phyloP scores from a whole-genome alignment of 2,888 invertebrate species.

The Ochropleura plecta region DNA sequence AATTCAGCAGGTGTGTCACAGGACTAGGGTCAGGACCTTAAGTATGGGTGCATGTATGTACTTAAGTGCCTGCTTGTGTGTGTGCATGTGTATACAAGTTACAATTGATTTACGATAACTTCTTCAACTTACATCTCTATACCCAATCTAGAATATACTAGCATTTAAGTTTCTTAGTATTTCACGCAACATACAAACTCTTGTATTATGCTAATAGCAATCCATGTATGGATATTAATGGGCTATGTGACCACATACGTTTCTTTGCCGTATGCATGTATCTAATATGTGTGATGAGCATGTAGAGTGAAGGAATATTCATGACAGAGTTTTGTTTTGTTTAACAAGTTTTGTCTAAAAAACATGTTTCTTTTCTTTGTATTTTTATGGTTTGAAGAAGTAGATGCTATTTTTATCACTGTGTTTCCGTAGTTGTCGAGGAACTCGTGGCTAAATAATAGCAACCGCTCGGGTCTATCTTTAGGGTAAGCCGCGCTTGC shows the following conservation, averaged over 20 bases:
- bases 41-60: neutral
- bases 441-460: no score
- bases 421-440: neutral
- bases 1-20: neutral
- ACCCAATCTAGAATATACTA: conserved; percentile 24
- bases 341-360: conserved; percentile 18
- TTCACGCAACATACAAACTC: conserved; percentile 51
- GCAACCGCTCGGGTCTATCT: no score
- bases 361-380: neutral
- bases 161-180: conserved; percentile 48
- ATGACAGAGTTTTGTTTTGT: conserved; percentile 29
- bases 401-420: neutral
- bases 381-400: neutral
- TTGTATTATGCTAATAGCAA: conserved; percentile 53
- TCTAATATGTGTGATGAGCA: conserved; percentile 23
- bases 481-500: no score
- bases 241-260: conserved; percentile 29
- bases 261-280: conserved; percentile 18
- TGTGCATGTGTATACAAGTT: neutral
- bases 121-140: conserved; percentile 18
- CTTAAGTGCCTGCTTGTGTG: neutral
- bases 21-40: neutral
- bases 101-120: conserved; percentile 3
- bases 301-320: conserved; percentile 41
- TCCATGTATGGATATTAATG: conserved; percentile 59